Percentiles rank a stretch among this genome's conserved stretches.
Conservation (phyloP, 2,888 invertebrate genomes). For the Drosophila subsilvestris region DNA sequence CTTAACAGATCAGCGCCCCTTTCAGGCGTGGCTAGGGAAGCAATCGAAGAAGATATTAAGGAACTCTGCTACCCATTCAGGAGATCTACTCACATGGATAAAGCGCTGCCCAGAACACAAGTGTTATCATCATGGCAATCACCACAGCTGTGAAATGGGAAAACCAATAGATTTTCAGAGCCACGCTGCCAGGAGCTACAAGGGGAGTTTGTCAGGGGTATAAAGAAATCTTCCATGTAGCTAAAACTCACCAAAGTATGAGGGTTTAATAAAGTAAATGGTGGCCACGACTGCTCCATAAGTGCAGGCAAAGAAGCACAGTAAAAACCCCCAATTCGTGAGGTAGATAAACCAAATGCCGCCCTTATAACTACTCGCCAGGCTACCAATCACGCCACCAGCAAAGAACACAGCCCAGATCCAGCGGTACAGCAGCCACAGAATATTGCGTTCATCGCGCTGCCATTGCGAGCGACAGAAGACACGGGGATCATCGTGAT, state of each 20-base stretch:
- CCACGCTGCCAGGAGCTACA: slow-evolving; percentile 62
- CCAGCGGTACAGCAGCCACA: slow-evolving; percentile 82
- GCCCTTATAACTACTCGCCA: slow-evolving; percentile 49
- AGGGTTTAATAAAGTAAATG: slow-evolving; percentile 68
- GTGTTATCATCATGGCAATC: slow-evolving; percentile 88
- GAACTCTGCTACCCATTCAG: not conserved
- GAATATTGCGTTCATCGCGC: slow-evolving; percentile 59
- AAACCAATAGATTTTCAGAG: slow-evolving; percentile 87
- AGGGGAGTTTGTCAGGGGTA: not conserved
- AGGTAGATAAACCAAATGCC: slow-evolving; percentile 82
- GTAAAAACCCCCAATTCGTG: slow-evolving; percentile 81
- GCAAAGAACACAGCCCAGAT: slow-evolving; percentile 74
- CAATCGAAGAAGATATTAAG: not conserved
- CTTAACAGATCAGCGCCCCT: slow-evolving; percentile 57
- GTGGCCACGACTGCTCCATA: slow-evolving; percentile 81
- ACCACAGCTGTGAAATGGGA: slow-evolving; percentile 88
- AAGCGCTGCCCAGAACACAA: slow-evolving; percentile 88
- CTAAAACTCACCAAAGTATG: slow-evolving; percentile 65
- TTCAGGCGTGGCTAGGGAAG: slow-evolving; percentile 47
- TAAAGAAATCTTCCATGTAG: not conserved
- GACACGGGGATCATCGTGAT: slow-evolving; percentile 62
- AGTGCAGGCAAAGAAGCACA: slow-evolving; percentile 75
- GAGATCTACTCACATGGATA: slow-evolving; percentile 64
- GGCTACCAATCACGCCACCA: slow-evolving; percentile 65
- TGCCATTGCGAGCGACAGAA: slow-evolving; percentile 81